Percentiles rank a stretch among this genome's conserved stretches.
Evolutionary conservation across 1,140 invertebrate species (phyloP).

Genomic region (Pinna nobilis): DNA sequence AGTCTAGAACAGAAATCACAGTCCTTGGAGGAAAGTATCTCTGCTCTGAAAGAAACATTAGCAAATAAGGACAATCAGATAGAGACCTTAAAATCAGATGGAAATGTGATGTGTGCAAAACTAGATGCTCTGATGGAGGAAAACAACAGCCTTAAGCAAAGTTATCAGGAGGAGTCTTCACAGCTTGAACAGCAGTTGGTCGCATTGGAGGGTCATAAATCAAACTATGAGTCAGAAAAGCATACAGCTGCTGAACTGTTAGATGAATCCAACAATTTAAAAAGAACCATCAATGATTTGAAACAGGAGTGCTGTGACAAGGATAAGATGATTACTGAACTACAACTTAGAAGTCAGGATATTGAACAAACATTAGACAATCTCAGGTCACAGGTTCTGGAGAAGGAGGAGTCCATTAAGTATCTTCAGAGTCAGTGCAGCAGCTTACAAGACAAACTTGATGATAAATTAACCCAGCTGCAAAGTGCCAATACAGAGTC

Average conservation of each 20-base stretch:
- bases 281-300: slow-evolving; percentile 10
- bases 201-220: slow-evolving; percentile 1
- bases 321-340: slow-evolving; percentile 6
- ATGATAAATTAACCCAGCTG: neutral
- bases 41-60: slow-evolving; percentile 22
- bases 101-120: slow-evolving; percentile 32
- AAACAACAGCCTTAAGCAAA: slow-evolving; percentile 17
- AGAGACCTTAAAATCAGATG: slow-evolving; percentile 22
- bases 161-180: slow-evolving; percentile 21
- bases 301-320: slow-evolving; percentile 13
- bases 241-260: slow-evolving; percentile 1
- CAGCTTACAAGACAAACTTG: slow-evolving; percentile 28
- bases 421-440: slow-evolving; percentile 29
- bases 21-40: slow-evolving; percentile 32
- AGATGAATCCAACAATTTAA: slow-evolving; percentile 26
- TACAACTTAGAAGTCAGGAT: slow-evolving; percentile 18
- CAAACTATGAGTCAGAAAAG: slow-evolving; percentile 5
- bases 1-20: slow-evolving; percentile 18
- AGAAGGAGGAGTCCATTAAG: slow-evolving; percentile 12
- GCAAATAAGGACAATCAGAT: slow-evolving; percentile 33
- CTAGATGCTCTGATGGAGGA: slow-evolving; percentile 32
- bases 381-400: slow-evolving; percentile 14
- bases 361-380: slow-evolving; percentile 4
- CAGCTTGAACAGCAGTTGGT: slow-evolving; percentile 37
- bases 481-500: slow-evolving; percentile 8